Percentiles rank a stretch among this genome's conserved stretches.
Evolutionary conservation across 2,888 invertebrate species (phyloP).

Genomic region (Danaus chrysippus): DNA sequence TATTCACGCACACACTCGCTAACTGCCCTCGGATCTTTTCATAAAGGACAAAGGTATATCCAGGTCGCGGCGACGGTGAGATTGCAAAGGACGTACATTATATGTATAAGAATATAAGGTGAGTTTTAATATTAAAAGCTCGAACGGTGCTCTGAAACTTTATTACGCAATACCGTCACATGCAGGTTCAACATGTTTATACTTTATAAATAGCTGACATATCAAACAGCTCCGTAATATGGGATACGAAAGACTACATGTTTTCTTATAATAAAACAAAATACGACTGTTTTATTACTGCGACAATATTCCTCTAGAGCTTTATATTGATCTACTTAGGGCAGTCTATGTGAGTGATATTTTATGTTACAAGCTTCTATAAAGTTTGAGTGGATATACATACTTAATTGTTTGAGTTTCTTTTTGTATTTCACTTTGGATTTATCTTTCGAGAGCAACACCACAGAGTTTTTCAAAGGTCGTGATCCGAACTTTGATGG

Average conservation of each 20-base stretch:
- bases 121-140: conserved; percentile 67
- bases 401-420: conserved; percentile 2
- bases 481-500: conserved; percentile 2
- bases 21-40: conserved; percentile 68
- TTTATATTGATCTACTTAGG: conserved; percentile 4
- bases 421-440: neutral
- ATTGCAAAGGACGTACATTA: conserved; percentile 64
- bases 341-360: neutral
- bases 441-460: neutral
- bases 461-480: conserved; percentile 1
- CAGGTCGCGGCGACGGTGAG: conserved; percentile 69
- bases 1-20: conserved; percentile 71
- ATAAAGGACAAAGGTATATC: conserved; percentile 69
- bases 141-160: conserved; percentile 48
- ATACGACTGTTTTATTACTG: conserved; percentile 11
- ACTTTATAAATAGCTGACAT: conserved; percentile 26
- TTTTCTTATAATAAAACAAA: conserved; percentile 4
- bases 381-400: conserved; percentile 5
- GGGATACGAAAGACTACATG: neutral
- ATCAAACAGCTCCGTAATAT: conserved; percentile 14
- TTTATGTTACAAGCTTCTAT: neutral
- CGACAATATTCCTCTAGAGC: neutral
- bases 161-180: conserved; percentile 55
- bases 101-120: conserved; percentile 48
- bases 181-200: conserved; percentile 28